phyloP scores from a whole-genome alignment of 2,888 invertebrate species.

The Entomobrya multifasciata region DNA sequence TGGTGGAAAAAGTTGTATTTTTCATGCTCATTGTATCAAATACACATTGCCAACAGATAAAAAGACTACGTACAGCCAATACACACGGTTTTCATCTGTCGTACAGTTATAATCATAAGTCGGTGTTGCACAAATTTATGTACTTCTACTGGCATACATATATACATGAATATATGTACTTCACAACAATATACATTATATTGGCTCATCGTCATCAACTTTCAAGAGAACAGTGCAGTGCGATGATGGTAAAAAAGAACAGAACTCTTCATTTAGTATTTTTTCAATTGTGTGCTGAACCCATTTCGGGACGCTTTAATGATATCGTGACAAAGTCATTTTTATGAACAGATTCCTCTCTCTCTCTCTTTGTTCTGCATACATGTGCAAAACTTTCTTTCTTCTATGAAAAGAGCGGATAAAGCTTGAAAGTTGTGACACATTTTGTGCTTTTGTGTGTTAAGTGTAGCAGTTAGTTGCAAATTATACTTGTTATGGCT shows the following conservation, averaged over 20 bases:
- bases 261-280: constrained; percentile 38
- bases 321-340: constrained; percentile 62
- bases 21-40: too few relatives aligned
- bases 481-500: constrained; percentile 69
- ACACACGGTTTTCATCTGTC: constrained; percentile 7
- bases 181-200: constrained; percentile 19
- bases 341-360: constrained; percentile 51
- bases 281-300: constrained; percentile 59
- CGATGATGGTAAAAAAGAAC: constrained; percentile 17
- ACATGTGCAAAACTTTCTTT: constrained; percentile 45
- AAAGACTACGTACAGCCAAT: background rate
- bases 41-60: too few relatives aligned
- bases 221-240: constrained; percentile 13
- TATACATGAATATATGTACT: background rate
- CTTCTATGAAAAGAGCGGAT: constrained; percentile 36
- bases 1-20: too few relatives aligned
- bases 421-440: constrained; percentile 54
- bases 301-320: constrained; percentile 61
- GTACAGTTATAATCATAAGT: background rate
- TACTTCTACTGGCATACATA: background rate
- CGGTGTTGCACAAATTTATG: constrained; percentile 17
- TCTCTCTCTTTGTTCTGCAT: constrained; percentile 12
- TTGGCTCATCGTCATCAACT: constrained; percentile 34
- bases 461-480: constrained; percentile 42
- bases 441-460: constrained; percentile 48